These are phyloP conservation scores for Tipula unca DNA, from an alignment of 2,888 invertebrate genomes.

Conservation along the genomic window DNA sequence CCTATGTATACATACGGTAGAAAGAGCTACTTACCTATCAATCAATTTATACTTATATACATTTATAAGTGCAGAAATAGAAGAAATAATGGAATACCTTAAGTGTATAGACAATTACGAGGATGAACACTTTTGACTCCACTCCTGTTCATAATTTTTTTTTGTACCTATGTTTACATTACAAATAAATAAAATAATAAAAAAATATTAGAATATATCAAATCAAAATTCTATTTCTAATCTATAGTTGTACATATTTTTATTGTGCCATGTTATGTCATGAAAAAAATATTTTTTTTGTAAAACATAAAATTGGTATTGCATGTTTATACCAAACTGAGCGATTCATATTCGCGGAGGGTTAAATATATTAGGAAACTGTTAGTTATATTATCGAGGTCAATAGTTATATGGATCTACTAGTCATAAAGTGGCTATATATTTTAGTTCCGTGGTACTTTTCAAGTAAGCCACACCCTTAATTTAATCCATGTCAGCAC, in stretches of 20 bases:
- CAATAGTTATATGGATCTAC: neutral
- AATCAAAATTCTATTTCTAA: neutral
- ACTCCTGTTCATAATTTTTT: neutral
- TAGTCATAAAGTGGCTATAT: too few relatives aligned
- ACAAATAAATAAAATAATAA: neutral
- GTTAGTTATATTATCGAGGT: neutral
- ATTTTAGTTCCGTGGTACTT: too few relatives aligned
- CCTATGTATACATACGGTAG: neutral
- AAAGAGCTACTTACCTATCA: neutral
- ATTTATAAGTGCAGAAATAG: neutral
- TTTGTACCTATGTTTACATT: neutral
- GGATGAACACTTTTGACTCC: neutral
- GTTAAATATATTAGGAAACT: neutral
- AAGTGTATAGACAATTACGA: neutral
- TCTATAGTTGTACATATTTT: neutral
- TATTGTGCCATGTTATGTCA: neutral
- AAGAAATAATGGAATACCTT: neutral
- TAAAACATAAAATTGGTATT: neutral
- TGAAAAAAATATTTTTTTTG: neutral
- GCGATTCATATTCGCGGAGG: neutral
- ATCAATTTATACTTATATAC: neutral
- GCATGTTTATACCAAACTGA: neutral
- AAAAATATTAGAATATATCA: neutral
- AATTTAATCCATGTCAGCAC: too few relatives aligned
- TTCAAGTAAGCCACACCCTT: too few relatives aligned